These are phyloP conservation scores for Apis cerana DNA, from an alignment of 1,140 invertebrate genomes.

Conservation along the genomic window DNA sequence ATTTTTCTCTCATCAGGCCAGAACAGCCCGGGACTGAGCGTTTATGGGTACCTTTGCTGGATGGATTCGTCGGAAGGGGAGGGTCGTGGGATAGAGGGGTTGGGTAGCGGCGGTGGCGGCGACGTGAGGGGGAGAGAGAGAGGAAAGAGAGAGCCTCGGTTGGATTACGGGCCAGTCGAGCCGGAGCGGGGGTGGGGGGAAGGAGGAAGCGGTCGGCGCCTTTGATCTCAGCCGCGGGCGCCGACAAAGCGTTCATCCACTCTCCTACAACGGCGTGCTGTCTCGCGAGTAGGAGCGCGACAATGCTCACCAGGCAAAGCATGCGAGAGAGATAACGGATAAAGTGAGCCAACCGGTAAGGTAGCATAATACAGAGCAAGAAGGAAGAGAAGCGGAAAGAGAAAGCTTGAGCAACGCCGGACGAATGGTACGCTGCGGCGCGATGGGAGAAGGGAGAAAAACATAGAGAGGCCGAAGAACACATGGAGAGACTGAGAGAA, in stretches of 20 bases:
- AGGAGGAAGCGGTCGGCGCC: constrained; percentile 71
- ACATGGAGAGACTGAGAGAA: constrained; percentile 40
- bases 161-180: constrained; percentile 56
- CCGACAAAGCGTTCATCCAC: constrained; percentile 79
- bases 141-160: constrained; percentile 49
- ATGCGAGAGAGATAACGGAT: constrained; percentile 45
- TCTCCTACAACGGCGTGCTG: constrained; percentile 70
- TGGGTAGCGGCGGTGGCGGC: not conserved
- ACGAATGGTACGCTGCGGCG: constrained; percentile 28
- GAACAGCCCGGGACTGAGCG: constrained; percentile 47
- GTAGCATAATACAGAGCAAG: constrained; percentile 59
- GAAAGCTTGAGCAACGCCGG: constrained; percentile 49
- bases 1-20: constrained; percentile 50
- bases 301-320: constrained; percentile 50
- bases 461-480: constrained; percentile 41
- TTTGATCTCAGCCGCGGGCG: constrained; percentile 79
- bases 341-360: constrained; percentile 47
- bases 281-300: constrained; percentile 63
- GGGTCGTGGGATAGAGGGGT: constrained; percentile 6
- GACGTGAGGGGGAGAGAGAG: constrained; percentile 17
- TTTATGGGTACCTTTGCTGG: constrained; percentile 54
- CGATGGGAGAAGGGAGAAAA: constrained; percentile 41
- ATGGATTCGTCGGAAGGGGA: constrained; percentile 50
- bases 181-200: constrained; percentile 34
- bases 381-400: constrained; percentile 58